phyloP scores from a whole-genome alignment of 2,888 invertebrate species.

The Melieria picta region DNA sequence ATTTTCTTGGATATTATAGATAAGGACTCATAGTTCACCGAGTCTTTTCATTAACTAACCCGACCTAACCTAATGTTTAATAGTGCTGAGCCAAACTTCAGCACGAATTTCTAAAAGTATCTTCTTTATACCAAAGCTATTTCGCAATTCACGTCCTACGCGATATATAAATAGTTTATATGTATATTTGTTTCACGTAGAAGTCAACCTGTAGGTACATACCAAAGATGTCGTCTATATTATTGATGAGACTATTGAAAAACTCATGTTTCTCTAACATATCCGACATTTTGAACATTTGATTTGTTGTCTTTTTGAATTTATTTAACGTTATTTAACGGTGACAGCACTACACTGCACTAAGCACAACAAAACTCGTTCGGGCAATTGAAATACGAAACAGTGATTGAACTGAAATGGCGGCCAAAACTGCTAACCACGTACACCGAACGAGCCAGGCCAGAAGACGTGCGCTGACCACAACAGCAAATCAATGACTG shows the following conservation, averaged over 20 bases:
- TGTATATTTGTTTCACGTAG: no score
- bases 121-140: no score
- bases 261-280: conserved; percentile 57
- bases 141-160: no score
- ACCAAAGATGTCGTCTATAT: conserved; percentile 63
- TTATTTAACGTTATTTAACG: not conserved
- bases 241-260: conserved; percentile 59
- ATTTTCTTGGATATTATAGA: no score
- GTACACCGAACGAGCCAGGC: conserved; percentile 26
- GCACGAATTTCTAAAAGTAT: no score
- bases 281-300: conserved; percentile 34
- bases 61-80: no score
- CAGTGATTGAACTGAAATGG: conserved; percentile 38
- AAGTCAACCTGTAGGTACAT: conserved; percentile 43
- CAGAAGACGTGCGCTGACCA: conserved; percentile 42
- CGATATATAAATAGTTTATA: no score
- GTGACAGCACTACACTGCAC: not conserved
- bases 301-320: not conserved
- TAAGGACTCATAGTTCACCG: no score
- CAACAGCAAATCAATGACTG: conserved; percentile 56
- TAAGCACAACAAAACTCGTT: not conserved
- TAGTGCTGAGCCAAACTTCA: no score
- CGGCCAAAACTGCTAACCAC: conserved; percentile 30
- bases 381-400: not conserved
- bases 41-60: no score